phyloP scores from a whole-genome alignment of 2,888 invertebrate genomes.

The Corbicula japonica region DNA sequence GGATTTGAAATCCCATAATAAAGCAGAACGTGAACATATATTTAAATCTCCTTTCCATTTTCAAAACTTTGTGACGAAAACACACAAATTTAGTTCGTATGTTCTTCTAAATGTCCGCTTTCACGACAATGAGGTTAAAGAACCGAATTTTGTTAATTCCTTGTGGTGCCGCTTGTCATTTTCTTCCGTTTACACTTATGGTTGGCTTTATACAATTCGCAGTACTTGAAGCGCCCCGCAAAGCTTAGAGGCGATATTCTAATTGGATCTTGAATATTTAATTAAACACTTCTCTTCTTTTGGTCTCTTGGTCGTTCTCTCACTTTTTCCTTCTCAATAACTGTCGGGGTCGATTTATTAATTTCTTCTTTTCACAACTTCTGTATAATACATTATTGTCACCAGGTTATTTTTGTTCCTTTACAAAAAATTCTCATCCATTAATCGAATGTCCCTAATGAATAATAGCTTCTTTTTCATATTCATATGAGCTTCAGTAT shows the following conservation, averaged over 20 bases:
- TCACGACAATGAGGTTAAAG: not conserved
- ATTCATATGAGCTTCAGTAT: not conserved
- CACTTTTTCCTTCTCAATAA: slow-evolving; percentile 12
- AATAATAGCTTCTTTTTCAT: slow-evolving; percentile 1
- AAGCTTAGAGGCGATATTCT: slow-evolving; percentile 39
- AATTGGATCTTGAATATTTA: slow-evolving; percentile 36
- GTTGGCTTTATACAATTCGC: too few species aligned
- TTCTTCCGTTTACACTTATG: not conserved
- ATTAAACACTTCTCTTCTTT: slow-evolving; percentile 46
- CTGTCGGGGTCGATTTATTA: slow-evolving; percentile 52
- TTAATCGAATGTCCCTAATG: slow-evolving; percentile 7
- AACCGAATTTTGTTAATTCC: not conserved
- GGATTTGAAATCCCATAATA: slow-evolving; percentile 57
- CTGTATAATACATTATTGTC: slow-evolving; percentile 39
- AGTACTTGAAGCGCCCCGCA: not conserved
- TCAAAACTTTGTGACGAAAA: not conserved
- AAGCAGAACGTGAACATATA: slow-evolving; percentile 44
- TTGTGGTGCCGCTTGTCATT: not conserved
- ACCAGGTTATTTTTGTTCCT: slow-evolving; percentile 20
- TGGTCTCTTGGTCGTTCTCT: too few species aligned
- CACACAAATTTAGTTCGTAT: not conserved
- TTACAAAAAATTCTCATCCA: slow-evolving; percentile 25
- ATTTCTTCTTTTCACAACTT: slow-evolving; percentile 37
- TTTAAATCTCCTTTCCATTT: slow-evolving; percentile 42
- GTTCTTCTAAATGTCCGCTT: not conserved